Evolutionary conservation across 2,113 vertebrate genomes (phyloP).

Genomic region (Recurvirostra avosetta): DNA sequence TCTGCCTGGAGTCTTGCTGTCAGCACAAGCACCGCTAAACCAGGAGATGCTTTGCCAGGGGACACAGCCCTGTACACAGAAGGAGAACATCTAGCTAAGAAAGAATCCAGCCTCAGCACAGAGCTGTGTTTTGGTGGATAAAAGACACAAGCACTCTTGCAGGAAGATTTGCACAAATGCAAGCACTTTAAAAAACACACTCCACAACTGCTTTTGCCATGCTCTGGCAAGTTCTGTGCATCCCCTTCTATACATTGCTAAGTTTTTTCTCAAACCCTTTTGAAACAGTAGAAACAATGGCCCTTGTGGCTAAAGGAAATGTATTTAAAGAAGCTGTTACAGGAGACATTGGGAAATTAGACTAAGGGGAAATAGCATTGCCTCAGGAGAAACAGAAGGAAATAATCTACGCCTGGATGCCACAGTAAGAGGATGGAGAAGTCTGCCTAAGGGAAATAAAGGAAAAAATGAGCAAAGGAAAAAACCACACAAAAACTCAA

Average conservation of each 20-base stretch:
- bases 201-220: background rate
- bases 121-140: background rate
- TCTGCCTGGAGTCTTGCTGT: background rate
- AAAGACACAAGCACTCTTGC: background rate
- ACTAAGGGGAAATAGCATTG: background rate
- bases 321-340: background rate
- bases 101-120: background rate
- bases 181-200: background rate
- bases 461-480: background rate
- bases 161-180: background rate
- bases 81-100: background rate
- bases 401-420: background rate
- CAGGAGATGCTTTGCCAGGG: background rate
- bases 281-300: background rate
- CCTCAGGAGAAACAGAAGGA: conserved; percentile 29
- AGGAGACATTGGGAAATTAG: background rate
- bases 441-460: background rate
- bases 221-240: background rate
- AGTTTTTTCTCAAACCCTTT: background rate
- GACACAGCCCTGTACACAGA: background rate
- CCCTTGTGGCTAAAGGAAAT: background rate
- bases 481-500: background rate
- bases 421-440: background rate
- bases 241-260: background rate
- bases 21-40: background rate